Percentiles rank a stretch among this genome's conserved stretches.
Evolutionary conservation across 2,888 invertebrate genomes (phyloP).

Genomic region (Chelonus formosanus): DNA sequence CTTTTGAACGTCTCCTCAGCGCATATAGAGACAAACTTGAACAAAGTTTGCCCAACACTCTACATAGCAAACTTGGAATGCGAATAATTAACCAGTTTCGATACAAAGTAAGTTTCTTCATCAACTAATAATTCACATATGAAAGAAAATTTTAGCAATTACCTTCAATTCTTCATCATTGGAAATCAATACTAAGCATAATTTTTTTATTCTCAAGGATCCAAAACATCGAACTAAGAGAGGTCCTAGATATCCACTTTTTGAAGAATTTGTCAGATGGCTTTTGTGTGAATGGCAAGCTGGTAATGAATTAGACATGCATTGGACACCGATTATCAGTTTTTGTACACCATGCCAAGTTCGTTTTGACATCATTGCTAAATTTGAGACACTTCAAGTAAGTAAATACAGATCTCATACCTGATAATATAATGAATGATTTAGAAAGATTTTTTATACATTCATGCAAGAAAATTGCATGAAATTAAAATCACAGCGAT

Average conservation of each 20-base stretch:
- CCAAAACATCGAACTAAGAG: constrained; percentile 59
- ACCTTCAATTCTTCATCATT: too few species aligned
- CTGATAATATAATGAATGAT: too few species aligned
- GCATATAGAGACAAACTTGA: constrained; percentile 88
- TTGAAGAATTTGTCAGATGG: constrained; percentile 83
- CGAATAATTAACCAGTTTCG: constrained; percentile 81
- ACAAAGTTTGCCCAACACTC: constrained; percentile 82
- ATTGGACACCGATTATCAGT: constrained; percentile 84
- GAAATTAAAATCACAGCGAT: too few species aligned
- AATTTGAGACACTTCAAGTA: constrained; percentile 84
- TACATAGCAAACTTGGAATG: constrained; percentile 82
- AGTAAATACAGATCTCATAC: constrained; percentile 34
- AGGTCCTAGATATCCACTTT: constrained; percentile 75
- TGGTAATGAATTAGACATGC: constrained; percentile 80
- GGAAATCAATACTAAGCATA: not conserved
- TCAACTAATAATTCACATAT: constrained; percentile 11
- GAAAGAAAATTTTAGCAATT: not conserved
- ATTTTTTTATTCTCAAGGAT: constrained; percentile 44
- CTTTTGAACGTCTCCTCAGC: constrained; percentile 80
- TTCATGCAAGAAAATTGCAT: too few species aligned
- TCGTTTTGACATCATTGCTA: constrained; percentile 81
- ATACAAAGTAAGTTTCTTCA: constrained; percentile 65
- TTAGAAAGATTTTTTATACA: too few species aligned
- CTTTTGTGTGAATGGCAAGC: constrained; percentile 75
- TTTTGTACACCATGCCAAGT: constrained; percentile 89